phyloP scores from a whole-genome alignment of 1,140 invertebrate genomes.

The Oncopeltus fasciatus region DNA sequence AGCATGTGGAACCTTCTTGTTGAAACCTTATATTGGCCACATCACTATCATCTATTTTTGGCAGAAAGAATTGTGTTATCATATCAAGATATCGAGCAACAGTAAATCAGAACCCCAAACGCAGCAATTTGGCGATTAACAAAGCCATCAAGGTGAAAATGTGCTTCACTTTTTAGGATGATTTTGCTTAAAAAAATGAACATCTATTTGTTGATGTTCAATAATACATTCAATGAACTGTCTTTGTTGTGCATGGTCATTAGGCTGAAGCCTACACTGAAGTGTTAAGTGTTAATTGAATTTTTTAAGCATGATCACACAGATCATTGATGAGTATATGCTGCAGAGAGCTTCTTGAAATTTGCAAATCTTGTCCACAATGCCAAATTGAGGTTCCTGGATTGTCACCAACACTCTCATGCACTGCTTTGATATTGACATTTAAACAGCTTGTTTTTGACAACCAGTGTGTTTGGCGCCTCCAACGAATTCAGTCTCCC shows the following conservation, averaged over 20 bases:
- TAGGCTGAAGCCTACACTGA: constrained; percentile 22
- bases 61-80: too few species aligned
- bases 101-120: too few species aligned
- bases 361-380: neutral
- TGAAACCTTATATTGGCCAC: too few species aligned
- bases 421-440: too few species aligned
- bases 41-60: too few species aligned
- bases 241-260: constrained; percentile 15
- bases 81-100: too few species aligned
- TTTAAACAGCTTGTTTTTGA: neutral
- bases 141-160: too few species aligned
- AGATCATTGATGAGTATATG: constrained; percentile 15
- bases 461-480: neutral
- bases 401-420: neutral
- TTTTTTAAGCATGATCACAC: constrained; percentile 20
- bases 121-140: too few species aligned
- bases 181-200: neutral
- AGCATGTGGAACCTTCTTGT: too few species aligned
- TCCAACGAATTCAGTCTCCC: neutral
- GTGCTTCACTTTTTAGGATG: too few species aligned
- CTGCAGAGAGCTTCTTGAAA: constrained; percentile 3
- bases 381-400: neutral
- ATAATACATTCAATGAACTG: neutral
- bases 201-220: neutral
- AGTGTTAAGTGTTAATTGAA: constrained; percentile 21